Evolutionary conservation across 1,140 invertebrate genomes (phyloP), one percentile per base, ranked within the genome.

Genomic region (Rhyacophila brunnea): DNA sequence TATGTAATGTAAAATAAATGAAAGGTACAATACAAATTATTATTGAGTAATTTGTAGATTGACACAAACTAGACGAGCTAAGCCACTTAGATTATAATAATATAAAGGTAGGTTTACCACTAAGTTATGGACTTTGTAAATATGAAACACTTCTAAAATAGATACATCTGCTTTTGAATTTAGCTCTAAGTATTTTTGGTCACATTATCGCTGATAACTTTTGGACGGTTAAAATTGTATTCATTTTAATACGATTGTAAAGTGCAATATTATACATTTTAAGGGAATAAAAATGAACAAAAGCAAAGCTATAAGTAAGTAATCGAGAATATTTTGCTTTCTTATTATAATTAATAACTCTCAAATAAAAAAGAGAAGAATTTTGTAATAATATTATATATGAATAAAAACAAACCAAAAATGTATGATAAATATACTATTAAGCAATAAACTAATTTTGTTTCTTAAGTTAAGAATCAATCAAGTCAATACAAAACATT

Each of bases 391-490:
- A 40, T 40, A 40, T 40, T 40, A 40, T 40, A 40, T 40, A 15
- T 10, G 32, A 49, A 23, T 32, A 28, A 28, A 49, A 49, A 18
- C n/a, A 15, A 46, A 46, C 19, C 28, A 28, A 28, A 28, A 28
- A 5, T 28, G 23, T 28, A 28, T 28, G 23, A 28, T 28, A 28
- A 28, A 28, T 28, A 23, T 44, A 53, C 44, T 52, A 43, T n/a
- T 60, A 49, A 60, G 58, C 58, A 54, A 60, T 60, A 60, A 53
- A 60, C 14, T 60, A 49, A 60, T 60, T 54, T 60, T 60, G 23
- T 60, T 60, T 54, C 14, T 54, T 47, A 56, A 49, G 17, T 23
- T 48, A 54, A 60, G 51, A 45, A 38, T 53, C 42, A 35, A 60
- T 38, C 38, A 19, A 47, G 52, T 38, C 18, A 35, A 28, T 6